Conservation (phyloP, 2,797 vertebrate species). For the Rhynchonycteris naso region DNA sequence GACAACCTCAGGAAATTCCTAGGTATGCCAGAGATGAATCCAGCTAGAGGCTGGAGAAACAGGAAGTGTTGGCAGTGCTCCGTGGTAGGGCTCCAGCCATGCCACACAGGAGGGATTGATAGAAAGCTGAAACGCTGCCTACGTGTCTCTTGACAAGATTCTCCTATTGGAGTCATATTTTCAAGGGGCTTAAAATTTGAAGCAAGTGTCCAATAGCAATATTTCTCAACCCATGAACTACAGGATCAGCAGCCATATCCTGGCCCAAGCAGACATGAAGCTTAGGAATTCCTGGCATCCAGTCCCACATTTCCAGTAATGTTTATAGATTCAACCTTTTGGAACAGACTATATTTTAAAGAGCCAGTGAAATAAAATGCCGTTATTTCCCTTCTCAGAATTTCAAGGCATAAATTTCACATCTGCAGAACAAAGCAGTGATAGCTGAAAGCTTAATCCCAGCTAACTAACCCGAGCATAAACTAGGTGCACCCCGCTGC, state of each 20-base stretch:
- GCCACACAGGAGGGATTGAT: neutral
- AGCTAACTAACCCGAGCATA: neutral
- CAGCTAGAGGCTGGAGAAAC: neutral
- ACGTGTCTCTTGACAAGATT: conserved; percentile 35
- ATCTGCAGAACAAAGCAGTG: conserved; percentile 64
- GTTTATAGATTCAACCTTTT: conserved; percentile 74
- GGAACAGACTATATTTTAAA: conserved; percentile 62
- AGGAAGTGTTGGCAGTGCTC: neutral
- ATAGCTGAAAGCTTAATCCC: conserved; percentile 11
- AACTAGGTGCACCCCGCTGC: accelerated
- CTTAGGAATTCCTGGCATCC: conserved; percentile 72
- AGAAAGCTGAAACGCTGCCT: conserved; percentile 9
- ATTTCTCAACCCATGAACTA: conserved; percentile 60
- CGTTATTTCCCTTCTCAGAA: conserved; percentile 75
- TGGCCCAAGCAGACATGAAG: conserved; percentile 32
- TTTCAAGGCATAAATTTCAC: conserved; percentile 67
- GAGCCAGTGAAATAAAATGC: conserved; percentile 75
- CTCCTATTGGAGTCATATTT: conserved; percentile 61
- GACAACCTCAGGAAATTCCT: conserved; percentile 32
- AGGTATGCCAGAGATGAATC: neutral
- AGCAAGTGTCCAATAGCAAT: conserved; percentile 66
- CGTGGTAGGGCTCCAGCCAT: neutral
- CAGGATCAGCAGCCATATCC: neutral
- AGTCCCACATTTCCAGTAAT: conserved; percentile 74
- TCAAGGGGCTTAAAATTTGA: conserved; percentile 60